Evolutionary conservation across 2,113 vertebrate genomes (phyloP).

Genomic region (Condylura cristata): DNA sequence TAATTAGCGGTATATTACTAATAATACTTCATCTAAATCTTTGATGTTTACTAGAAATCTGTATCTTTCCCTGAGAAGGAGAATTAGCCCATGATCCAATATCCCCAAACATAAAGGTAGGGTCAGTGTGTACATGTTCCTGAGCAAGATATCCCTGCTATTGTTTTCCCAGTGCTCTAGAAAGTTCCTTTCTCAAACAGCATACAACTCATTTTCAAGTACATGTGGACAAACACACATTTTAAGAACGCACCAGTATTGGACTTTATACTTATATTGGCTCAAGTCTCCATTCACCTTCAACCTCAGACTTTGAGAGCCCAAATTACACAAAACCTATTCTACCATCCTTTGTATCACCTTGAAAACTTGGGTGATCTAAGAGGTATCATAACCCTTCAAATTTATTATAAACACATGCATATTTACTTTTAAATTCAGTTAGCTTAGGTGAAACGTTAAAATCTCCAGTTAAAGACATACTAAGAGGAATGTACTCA

Average conservation of each 20-base stretch:
- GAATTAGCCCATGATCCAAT: background rate
- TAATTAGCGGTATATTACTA: background rate
- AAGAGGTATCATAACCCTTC: background rate
- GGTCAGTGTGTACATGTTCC: fast-evolving
- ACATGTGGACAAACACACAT: fast-evolving
- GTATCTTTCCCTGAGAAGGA: background rate
- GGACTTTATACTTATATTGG: background rate
- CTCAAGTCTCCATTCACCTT: background rate
- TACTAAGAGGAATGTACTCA: background rate
- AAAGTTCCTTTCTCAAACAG: background rate
- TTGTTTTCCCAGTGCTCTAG: background rate
- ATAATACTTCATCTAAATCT: background rate
- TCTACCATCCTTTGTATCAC: background rate
- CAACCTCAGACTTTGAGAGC: background rate
- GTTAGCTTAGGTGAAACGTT: background rate
- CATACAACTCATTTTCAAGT: background rate
- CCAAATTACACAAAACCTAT: background rate
- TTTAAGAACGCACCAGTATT: background rate
- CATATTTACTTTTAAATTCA: background rate
- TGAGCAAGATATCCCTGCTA: background rate
- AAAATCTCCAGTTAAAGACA: background rate
- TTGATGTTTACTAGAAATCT: background rate
- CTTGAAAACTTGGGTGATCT: background rate
- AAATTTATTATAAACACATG: background rate
- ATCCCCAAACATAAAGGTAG: background rate